Percentiles rank a stretch among this genome's conserved stretches.
Conservation (phyloP, 2,797 vertebrate genomes). For the Poeciliopsis infans region DNA sequence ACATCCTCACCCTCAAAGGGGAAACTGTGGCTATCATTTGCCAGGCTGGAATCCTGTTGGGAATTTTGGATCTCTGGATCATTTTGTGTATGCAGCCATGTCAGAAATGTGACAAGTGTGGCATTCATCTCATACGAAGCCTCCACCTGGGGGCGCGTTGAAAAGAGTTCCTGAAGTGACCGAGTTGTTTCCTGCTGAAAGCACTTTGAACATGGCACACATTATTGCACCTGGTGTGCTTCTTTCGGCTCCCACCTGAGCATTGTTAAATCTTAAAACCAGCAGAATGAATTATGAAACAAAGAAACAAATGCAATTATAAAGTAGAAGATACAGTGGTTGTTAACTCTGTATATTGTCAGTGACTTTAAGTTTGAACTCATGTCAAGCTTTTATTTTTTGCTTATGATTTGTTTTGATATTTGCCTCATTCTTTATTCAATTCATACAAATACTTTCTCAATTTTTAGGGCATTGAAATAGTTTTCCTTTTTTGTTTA, state of each 20-base stretch:
- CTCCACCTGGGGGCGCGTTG: constrained; percentile 39
- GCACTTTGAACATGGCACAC: constrained; percentile 16
- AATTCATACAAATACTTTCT: neutral
- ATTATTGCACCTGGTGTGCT: constrained; percentile 23
- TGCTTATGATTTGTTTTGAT: neutral
- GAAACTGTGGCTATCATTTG: constrained; percentile 59
- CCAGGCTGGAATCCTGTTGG: constrained; percentile 53
- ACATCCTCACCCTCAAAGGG: constrained; percentile 36
- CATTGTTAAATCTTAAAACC: neutral
- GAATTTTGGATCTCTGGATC: constrained; percentile 55
- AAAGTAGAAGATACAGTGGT: neutral
- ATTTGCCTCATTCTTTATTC: neutral
- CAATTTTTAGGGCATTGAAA: neutral
- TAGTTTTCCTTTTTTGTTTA: neutral
- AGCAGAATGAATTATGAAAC: constrained; percentile 2
- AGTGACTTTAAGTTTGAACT: neutral
- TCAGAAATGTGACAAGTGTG: constrained; percentile 55
- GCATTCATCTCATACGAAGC: constrained; percentile 38
- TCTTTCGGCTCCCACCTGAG: constrained; percentile 1
- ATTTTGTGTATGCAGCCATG: constrained; percentile 60
- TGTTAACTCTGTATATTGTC: neutral
- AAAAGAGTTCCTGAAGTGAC: constrained; percentile 18
- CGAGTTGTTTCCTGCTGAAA: constrained; percentile 25
- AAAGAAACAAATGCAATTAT: neutral
- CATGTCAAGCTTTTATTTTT: constrained; percentile 7